phyloP scores from a whole-genome alignment of 2,113 vertebrate genomes.

The Gymnarchus niloticus region DNA sequence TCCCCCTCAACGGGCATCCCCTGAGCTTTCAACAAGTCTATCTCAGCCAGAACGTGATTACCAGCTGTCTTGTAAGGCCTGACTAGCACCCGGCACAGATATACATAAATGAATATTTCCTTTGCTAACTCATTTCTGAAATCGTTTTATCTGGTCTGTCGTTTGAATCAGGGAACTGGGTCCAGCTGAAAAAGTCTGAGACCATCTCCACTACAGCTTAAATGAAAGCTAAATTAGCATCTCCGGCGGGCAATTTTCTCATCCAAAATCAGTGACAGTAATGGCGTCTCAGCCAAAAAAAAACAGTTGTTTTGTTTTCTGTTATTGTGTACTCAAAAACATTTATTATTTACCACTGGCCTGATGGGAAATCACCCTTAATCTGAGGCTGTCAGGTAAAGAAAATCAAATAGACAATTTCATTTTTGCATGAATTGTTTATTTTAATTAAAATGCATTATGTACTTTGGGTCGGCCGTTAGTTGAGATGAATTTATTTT shows the following conservation, averaged over 20 bases:
- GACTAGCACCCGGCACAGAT: neutral
- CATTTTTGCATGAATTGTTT: slow-evolving; percentile 23
- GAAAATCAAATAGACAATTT: slow-evolving; percentile 23
- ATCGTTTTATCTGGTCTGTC: slow-evolving; percentile 12
- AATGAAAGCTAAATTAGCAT: slow-evolving; percentile 25
- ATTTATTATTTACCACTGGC: slow-evolving; percentile 21
- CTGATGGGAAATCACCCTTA: slow-evolving; percentile 22
- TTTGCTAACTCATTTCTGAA: neutral
- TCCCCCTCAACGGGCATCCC: neutral
- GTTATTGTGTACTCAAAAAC: slow-evolving; percentile 24
- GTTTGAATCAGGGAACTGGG: neutral
- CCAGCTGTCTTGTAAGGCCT: neutral
- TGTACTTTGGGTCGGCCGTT: slow-evolving; percentile 18
- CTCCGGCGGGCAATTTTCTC: slow-evolving; percentile 6
- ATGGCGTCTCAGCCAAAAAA: slow-evolving; percentile 14
- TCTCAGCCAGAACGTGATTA: neutral
- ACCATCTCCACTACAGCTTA: neutral
- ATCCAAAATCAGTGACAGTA: slow-evolving; percentile 20
- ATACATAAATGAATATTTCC: neutral
- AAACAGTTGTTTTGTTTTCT: slow-evolving; percentile 12
- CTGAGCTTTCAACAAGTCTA: neutral
- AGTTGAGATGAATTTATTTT: neutral
- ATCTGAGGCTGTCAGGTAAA: slow-evolving; percentile 19
- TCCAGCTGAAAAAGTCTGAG: neutral
- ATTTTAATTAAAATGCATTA: slow-evolving; percentile 15